Conservation (phyloP, 2,888 invertebrate genomes). For the Hofmannophila pseudospretella region DNA sequence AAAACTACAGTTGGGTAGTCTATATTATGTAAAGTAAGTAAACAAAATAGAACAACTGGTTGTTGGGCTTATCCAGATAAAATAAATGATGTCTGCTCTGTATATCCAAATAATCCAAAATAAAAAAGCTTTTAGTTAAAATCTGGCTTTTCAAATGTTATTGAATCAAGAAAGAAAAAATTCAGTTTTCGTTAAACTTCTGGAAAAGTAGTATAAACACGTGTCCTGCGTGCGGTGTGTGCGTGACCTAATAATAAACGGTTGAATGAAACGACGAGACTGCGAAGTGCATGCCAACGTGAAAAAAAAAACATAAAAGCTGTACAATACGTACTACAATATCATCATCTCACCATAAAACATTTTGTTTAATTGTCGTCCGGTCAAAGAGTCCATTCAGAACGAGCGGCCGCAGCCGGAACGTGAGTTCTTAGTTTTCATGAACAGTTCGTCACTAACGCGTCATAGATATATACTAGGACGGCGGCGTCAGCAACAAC, state of each 20-base stretch:
- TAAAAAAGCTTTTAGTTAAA: too few species aligned
- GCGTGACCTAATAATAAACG: slow-evolving; percentile 47
- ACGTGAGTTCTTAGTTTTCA: slow-evolving; percentile 35
- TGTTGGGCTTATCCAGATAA: too few species aligned
- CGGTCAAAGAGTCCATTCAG: slow-evolving; percentile 62
- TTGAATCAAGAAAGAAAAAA: too few species aligned
- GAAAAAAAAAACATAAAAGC: slow-evolving; percentile 45
- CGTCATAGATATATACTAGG: slow-evolving; percentile 40
- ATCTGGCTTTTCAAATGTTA: too few species aligned
- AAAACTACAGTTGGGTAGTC: too few species aligned
- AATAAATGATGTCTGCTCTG: too few species aligned
- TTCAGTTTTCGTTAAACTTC: too few species aligned
- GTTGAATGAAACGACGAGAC: slow-evolving; percentile 44
- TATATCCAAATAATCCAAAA: too few species aligned
- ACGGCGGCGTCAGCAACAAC: slow-evolving; percentile 16
- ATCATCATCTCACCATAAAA: slow-evolving; percentile 73
- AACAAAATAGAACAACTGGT: too few species aligned
- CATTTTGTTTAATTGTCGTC: slow-evolving; percentile 64
- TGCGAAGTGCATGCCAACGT: slow-evolving; percentile 61
- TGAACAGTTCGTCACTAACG: slow-evolving; percentile 60
- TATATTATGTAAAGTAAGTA: too few species aligned
- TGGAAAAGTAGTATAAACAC: too few species aligned
- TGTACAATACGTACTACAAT: slow-evolving; percentile 54
- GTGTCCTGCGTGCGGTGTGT: slow-evolving; percentile 53
- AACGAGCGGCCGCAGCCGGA: slow-evolving; percentile 33